Base-by-base conservation (phyloP, 2,797 vertebrate species). In the Gobionotothen gibberifrons region DNA sequence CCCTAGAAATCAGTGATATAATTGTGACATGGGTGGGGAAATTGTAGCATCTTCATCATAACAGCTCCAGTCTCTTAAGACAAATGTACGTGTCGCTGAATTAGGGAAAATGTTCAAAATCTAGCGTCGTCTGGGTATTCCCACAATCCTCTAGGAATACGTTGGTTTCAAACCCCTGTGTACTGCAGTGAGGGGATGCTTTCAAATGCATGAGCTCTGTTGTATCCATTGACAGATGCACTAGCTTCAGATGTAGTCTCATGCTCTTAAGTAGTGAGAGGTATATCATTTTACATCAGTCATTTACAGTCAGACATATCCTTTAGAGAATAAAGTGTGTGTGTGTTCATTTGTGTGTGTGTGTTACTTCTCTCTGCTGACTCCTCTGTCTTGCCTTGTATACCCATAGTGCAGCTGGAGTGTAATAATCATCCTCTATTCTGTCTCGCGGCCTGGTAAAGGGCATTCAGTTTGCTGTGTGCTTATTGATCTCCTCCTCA, bases 341-440 rank as follows among this genome's bases (percentile, higher is more conserved):
- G 17, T 49, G 43, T 67, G 19, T 47, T 26, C 12, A 36, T 63
- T 43, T 58, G 32, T 21, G 55, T 62, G 51, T 62, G 51, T 61
- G 66, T 49, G 21, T 8, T 49, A 21, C 62, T 40, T 16, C 66
- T 66, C 47, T 69, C 51, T 78, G 69, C 81, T 49, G 66, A 69
- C 68, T 82, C 72, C 54, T 64, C 46, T 15, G 48, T 85, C 75
- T 76, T 57, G 59, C 81, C 66, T 81, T 9, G 15, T 69, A 84
- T 78, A 82, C 48, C 76, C 26, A 17, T 62, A 64, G 76, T 86
- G 75, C 58, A 36, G 69, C 77, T 79, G 61, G 62, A 86, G 78
- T 72, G 70, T 82, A 84, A 82, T 90, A 85, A 87, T 83, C 79
- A 72, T 82, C 84, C 69, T 89, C 80, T 69, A 69, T 90, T 87